Percentiles rank a stretch among this genome's conserved stretches.
Evolutionary conservation across 2,113 vertebrate genomes (phyloP).

Genomic region (Verasper variegatus): DNA sequence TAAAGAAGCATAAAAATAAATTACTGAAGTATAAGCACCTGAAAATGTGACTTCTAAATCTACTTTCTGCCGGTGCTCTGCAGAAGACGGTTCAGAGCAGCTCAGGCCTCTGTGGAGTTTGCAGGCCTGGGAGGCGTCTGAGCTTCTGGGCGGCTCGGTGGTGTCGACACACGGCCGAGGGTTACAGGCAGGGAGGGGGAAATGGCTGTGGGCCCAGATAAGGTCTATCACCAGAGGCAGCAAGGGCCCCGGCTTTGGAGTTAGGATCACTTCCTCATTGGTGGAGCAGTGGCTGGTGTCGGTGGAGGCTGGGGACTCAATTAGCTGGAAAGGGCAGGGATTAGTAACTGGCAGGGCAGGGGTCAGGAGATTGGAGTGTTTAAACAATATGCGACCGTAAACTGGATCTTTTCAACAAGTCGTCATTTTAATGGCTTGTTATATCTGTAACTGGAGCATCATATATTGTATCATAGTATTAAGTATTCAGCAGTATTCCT

Average conservation of each 20-base stretch:
- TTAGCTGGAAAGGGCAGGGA: no score
- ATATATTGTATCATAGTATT: no score
- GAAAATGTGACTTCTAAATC: slow-evolving; percentile 5
- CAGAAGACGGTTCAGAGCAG: slow-evolving; percentile 13
- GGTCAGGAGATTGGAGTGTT: no score
- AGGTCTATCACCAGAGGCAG: slow-evolving; percentile 80
- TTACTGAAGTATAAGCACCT: background rate
- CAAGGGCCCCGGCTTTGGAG: slow-evolving; percentile 22
- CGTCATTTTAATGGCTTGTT: no score
- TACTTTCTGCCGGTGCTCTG: background rate
- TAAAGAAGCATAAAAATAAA: background rate
- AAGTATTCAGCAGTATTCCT: no score
- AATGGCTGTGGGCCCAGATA: slow-evolving; percentile 81
- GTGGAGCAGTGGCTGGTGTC: background rate
- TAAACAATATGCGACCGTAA: no score
- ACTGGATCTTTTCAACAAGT: no score
- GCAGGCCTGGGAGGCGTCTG: background rate
- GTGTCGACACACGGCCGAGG: slow-evolving; percentile 6
- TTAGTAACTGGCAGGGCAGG: no score
- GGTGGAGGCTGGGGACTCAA: no score
- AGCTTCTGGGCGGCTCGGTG: background rate
- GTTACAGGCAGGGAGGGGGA: slow-evolving; percentile 70
- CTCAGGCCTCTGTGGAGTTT: slow-evolving; percentile 2
- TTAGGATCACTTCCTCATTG: slow-evolving; percentile 41
- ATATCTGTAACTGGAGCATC: no score